Evolutionary conservation across 2,888 invertebrate genomes (phyloP).

Genomic region (Sisyra terminalis): DNA sequence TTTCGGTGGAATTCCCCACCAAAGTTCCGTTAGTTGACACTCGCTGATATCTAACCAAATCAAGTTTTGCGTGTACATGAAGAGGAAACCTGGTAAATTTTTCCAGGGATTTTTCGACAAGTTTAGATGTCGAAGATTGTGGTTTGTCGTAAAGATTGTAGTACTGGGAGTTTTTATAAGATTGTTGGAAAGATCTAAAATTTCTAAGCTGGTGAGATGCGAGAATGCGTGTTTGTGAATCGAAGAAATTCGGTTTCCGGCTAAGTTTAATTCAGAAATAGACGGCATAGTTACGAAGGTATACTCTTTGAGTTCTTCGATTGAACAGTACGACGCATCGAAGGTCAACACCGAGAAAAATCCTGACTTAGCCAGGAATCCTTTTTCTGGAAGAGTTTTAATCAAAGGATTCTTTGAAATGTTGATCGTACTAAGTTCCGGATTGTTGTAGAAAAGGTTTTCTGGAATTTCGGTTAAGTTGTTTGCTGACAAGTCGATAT

Average conservation of each 20-base stretch:
- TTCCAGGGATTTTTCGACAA: not conserved
- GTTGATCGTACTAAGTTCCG: not conserved
- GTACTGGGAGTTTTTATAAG: not conserved
- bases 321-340: slow-evolving; percentile 1
- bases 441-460: not conserved
- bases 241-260: not conserved
- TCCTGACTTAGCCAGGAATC: not conserved
- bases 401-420: not conserved
- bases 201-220: not conserved
- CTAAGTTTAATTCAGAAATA: not conserved
- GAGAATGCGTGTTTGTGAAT: not conserved
- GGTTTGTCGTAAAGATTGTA: not conserved
- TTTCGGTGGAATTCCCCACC: too few species aligned
- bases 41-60: not conserved
- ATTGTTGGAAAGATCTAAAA: not conserved
- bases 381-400: not conserved
- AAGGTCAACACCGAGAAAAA: not conserved
- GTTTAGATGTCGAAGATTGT: not conserved
- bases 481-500: not conserved
- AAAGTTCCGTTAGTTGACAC: not conserved
- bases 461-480: not conserved
- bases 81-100: not conserved
- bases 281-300: not conserved
- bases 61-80: not conserved
- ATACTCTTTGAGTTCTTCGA: not conserved